Percentiles rank a stretch among this genome's conserved stretches.
These are phyloP conservation scores for Lysandra coridon DNA, from an alignment of 2,888 invertebrate species.

Conservation along the genomic window DNA sequence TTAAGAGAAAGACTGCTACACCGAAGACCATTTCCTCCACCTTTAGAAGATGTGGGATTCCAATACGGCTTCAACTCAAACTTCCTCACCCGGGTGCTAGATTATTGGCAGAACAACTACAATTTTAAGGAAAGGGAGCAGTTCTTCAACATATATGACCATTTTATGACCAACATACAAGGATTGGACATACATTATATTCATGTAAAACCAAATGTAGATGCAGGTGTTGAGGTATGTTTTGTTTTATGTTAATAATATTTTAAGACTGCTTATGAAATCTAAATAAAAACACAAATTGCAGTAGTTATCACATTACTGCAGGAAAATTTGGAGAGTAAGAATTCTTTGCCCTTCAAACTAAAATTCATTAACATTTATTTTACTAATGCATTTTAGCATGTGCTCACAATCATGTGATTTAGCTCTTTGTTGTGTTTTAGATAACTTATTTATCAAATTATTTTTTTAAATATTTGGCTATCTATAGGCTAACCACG, in stretches of 20 bases:
- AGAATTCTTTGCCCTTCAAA: no score
- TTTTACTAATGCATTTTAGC: no score
- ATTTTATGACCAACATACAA: slow-evolving; percentile 88
- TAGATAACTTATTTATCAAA: no score
- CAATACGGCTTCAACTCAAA: slow-evolving; percentile 90
- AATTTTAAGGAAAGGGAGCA: slow-evolving; percentile 83
- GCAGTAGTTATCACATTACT: no score
- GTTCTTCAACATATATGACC: slow-evolving; percentile 86
- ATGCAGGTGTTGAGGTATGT: slow-evolving; percentile 50
- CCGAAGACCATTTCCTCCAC: slow-evolving; percentile 68
- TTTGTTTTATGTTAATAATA: no score
- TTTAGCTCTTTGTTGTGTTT: no score
- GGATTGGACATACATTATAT: slow-evolving; percentile 88
- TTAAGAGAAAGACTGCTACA: slow-evolving; percentile 78
- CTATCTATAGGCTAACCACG: no score
- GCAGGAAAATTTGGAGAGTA: no score
- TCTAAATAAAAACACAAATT: not conserved
- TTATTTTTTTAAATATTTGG: no score
- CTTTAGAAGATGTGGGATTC: slow-evolving; percentile 85
- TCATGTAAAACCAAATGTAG: slow-evolving; percentile 81
- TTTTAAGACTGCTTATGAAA: not conserved
- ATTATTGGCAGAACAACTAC: slow-evolving; percentile 90
- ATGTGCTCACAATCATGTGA: no score
- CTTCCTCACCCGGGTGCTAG: slow-evolving; percentile 83
- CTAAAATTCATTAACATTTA: no score